These are phyloP conservation scores for Lamprologus ornatipinnis DNA, from an alignment of 2,113 vertebrate genomes.

Conservation along the genomic window DNA sequence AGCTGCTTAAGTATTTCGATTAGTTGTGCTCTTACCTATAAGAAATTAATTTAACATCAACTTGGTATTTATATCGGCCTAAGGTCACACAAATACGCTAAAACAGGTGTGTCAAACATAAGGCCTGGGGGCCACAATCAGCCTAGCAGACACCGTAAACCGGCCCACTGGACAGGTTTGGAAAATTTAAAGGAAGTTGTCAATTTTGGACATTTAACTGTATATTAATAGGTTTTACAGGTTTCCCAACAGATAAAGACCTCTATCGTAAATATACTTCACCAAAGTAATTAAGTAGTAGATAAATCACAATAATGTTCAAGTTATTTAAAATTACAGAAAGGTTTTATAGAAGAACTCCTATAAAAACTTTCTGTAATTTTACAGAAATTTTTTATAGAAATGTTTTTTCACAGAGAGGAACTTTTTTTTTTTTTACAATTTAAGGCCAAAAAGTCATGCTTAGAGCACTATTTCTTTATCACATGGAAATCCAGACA, in stretches of 20 bases:
- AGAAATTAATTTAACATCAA: background rate
- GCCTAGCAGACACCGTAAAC: background rate
- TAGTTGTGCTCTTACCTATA: background rate
- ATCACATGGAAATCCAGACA: background rate
- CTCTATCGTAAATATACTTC: background rate
- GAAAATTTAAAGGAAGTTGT: background rate
- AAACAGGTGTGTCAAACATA: background rate
- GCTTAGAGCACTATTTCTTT: background rate
- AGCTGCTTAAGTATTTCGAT: background rate
- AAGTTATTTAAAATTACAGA: background rate
- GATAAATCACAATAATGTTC: background rate
- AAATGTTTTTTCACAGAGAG: background rate
- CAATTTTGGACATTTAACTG: background rate
- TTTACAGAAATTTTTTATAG: rapidly evolving
- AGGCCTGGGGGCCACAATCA: background rate
- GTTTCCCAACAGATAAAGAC: background rate
- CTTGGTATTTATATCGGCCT: background rate
- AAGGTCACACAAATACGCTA: background rate
- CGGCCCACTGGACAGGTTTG: background rate
- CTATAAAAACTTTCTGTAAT: background rate
- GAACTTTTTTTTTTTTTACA: rapidly evolving
- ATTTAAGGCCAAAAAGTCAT: background rate
- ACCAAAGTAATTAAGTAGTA: background rate
- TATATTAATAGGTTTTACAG: background rate
- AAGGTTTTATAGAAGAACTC: background rate